phyloP scores from a whole-genome alignment of 2,888 invertebrate species.

The Conomelus anceps region DNA sequence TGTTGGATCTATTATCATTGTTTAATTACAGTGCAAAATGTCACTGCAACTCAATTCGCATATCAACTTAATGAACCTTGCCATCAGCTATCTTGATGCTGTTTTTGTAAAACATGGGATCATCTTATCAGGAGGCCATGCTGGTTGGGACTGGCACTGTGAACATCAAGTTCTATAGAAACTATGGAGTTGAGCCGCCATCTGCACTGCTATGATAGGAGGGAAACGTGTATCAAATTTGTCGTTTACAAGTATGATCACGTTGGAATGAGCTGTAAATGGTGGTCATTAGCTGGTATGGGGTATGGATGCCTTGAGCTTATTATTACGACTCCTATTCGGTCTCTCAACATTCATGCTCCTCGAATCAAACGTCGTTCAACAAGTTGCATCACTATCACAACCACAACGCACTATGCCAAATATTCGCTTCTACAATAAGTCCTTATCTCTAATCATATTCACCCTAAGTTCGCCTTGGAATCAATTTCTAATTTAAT shows the following conservation, averaged over 20 bases:
- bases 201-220: neutral
- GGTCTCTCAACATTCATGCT: too few species aligned
- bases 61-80: too few species aligned
- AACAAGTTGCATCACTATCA: neutral
- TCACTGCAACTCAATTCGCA: too few species aligned
- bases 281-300: neutral
- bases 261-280: neutral
- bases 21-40: too few species aligned
- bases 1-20: too few species aligned
- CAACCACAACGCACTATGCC: neutral
- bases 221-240: neutral
- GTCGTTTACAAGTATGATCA: neutral
- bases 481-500: too few species aligned
- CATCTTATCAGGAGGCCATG: neutral
- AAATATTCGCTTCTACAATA: neutral
- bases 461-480: neutral
- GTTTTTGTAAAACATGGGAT: too few species aligned
- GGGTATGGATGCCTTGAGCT: neutral
- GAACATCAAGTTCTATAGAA: neutral
- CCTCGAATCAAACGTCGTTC: neutral
- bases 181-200: neutral
- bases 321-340: too few species aligned
- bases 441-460: neutral
- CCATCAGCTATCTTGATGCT: too few species aligned
- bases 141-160: neutral